Evolutionary conservation across 2,888 invertebrate species (phyloP).

Genomic region (Saturnia pavonia): DNA sequence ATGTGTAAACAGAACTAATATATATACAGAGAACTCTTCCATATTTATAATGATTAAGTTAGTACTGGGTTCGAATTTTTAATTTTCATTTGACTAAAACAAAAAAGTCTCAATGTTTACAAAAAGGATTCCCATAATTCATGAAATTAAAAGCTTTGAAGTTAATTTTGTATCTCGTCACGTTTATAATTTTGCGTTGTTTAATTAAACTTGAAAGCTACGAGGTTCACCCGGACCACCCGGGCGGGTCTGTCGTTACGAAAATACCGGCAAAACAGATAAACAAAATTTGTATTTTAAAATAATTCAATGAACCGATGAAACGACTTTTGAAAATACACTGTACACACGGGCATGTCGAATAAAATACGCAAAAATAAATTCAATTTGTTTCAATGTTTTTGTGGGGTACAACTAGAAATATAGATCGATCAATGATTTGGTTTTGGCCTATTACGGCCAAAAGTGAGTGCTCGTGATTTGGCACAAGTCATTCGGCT

Average conservation of each 20-base stretch:
- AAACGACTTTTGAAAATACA: constrained; percentile 39
- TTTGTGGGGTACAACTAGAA: too few relatives aligned
- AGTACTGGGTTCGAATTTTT: neutral
- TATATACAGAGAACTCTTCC: too few relatives aligned
- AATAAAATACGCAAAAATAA: constrained; percentile 32
- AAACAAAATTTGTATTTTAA: constrained; percentile 52
- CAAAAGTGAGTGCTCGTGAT: too few relatives aligned
- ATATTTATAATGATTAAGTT: too few relatives aligned
- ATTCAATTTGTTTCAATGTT: neutral
- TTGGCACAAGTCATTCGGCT: too few relatives aligned
- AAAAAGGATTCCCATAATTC: neutral
- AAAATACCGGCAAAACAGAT: constrained; percentile 46
- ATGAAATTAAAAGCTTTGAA: constrained; percentile 16
- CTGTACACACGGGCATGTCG: constrained; percentile 26
- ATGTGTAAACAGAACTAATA: too few relatives aligned
- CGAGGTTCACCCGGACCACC: constrained; percentile 30
- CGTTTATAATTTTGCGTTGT: constrained; percentile 42
- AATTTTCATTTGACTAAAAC: neutral
- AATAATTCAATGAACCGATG: constrained; percentile 46
- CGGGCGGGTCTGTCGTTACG: constrained; percentile 38
- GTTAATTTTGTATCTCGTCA: constrained; percentile 19
- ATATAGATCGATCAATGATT: too few relatives aligned
- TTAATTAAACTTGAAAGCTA: constrained; percentile 45
- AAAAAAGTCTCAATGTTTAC: neutral
- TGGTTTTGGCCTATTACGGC: too few relatives aligned